phyloP scores from a whole-genome alignment of 1,140 invertebrate species.

The Polyergus mexicanus region DNA sequence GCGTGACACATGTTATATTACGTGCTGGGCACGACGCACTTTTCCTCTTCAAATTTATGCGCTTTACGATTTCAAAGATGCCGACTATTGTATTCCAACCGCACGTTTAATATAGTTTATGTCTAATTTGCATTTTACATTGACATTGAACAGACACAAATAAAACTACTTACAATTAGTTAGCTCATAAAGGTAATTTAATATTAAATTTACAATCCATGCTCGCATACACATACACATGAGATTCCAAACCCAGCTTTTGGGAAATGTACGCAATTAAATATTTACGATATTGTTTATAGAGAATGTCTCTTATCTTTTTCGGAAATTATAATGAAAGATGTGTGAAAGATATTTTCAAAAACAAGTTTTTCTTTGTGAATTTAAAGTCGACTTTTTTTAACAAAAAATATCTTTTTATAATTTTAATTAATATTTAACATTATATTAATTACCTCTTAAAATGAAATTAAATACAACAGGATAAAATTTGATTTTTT shows the following conservation, averaged over 20 bases:
- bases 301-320: background rate
- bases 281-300: background rate
- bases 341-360: background rate
- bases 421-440: background rate
- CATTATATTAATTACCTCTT: background rate
- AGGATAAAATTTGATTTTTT: background rate
- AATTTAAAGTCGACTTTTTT: background rate
- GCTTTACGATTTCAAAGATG: background rate
- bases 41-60: background rate
- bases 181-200: constrained; percentile 16
- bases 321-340: too few species aligned
- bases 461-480: background rate
- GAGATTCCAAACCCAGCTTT: background rate
- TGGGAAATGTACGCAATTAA: background rate
- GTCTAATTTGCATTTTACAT: constrained; percentile 3
- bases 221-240: background rate
- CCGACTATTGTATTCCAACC: background rate
- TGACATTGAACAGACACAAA: constrained; percentile 5
- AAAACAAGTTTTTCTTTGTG: background rate
- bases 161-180: constrained; percentile 3
- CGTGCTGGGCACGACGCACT: background rate
- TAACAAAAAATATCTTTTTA: background rate
- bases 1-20: constrained; percentile 14
- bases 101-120: constrained; percentile 5
- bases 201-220: background rate